Base-by-base conservation (phyloP, 1,140 invertebrate genomes). In the Pantala flavescens region DNA sequence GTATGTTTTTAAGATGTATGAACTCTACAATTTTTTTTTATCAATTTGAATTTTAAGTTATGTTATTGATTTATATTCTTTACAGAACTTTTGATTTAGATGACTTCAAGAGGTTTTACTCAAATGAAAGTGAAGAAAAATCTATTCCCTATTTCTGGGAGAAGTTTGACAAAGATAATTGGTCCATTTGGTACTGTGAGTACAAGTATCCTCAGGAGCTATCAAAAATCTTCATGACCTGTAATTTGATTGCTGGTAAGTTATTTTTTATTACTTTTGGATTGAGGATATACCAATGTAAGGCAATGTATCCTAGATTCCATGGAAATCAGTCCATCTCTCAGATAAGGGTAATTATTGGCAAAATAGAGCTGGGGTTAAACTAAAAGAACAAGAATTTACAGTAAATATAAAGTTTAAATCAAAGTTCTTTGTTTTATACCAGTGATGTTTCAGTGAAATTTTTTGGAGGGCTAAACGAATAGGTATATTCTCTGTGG, bases 121-220 rank as follows among this genome's bases (percentile, higher is more conserved):
- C 96, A 70, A 99, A 99, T 80, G 93, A 99, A 84, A 94, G 98
- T 74, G 96, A 95, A 81, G 84, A 88, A 42, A 91, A 93, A 80
- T 98, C 97, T 55, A 90, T 99, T 80, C 95, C 96, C 2, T 99
- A 97, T 82, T 99, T 99, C 86, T 99, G 96, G 93, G 89, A 98
- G 80, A 96, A 99, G 82, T 99, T 99, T 84, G 98, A 99, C 82
- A 85, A 93, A 23, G 91, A 97, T 82, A 90, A 98, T 83, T 98
- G 97, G 84, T 99, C 97, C 71, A 97, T 99, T 82, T 99, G 98
- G 98, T 90, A 89, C 75, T 90, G 94, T 75, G 95, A 98, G 86
- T 99, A 99, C 87, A 98, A 98, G 83, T 99, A 95, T 82, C 91
- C 92, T 74, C 87, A 97, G 77, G 97, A 99, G 83, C 87, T 99